Percentiles rank a stretch among this genome's conserved stretches.
phyloP scores from a whole-genome alignment of 2,113 vertebrate genomes.

The Ochotona princeps region DNA sequence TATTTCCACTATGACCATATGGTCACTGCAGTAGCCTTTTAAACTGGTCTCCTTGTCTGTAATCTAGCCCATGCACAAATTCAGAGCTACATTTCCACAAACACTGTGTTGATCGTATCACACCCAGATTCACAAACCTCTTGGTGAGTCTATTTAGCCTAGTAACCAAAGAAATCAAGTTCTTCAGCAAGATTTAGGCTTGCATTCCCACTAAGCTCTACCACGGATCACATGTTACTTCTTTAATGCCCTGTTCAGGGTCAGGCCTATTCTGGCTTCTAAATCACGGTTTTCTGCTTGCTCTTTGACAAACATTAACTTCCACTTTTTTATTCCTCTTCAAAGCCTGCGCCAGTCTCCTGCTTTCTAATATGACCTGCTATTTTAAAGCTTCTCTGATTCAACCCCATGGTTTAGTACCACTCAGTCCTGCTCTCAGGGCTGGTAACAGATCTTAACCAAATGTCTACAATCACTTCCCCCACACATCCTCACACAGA shows the following conservation, averaged over 20 bases:
- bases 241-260: not conserved
- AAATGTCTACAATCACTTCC: not conserved
- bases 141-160: not conserved
- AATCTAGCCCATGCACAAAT: not conserved
- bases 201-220: not conserved
- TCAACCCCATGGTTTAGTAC: not conserved
- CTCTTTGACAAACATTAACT: not conserved
- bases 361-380: not conserved
- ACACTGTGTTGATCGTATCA: not conserved
- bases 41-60: not conserved
- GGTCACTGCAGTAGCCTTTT: too few relatives aligned
- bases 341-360: not conserved
- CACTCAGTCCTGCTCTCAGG: not conserved
- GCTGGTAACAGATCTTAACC: not conserved
- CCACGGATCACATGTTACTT: not conserved
- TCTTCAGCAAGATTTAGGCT: not conserved
- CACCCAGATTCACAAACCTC: not conserved
- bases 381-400: not conserved
- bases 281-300: not conserved
- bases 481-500: rapidly evolving
- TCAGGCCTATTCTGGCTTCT: not conserved
- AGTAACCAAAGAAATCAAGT: not conserved
- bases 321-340: not conserved
- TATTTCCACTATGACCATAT: not conserved
- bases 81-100: not conserved